Percentiles rank a stretch among this genome's conserved stretches.
These are phyloP conservation scores for Pangasius larnaudii DNA, from an alignment of 2,797 vertebrate genomes.

Conservation along the genomic window DNA sequence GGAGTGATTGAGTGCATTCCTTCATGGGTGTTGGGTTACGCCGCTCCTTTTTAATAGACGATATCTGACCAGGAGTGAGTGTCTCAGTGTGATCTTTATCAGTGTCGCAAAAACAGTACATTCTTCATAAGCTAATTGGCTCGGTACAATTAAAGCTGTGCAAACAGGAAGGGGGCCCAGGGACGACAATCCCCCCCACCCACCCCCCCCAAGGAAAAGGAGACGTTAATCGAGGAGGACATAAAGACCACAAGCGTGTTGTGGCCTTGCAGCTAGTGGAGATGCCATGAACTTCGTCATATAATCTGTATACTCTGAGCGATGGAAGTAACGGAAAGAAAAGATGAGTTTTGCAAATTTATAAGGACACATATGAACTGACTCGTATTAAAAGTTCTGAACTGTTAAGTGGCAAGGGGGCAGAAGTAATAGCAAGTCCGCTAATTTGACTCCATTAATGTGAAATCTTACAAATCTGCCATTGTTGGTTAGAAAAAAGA, in stretches of 20 bases:
- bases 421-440: no score
- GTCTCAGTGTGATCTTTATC: conserved; percentile 69
- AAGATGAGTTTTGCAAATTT: background rate
- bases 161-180: conserved; percentile 58
- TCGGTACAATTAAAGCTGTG: conserved; percentile 50
- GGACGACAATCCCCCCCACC: no score
- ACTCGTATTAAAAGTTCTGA: background rate
- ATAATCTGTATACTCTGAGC: background rate
- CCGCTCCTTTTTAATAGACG: conserved; percentile 73
- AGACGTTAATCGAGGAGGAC: conserved; percentile 46
- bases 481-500: background rate
- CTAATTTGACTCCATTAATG: no score
- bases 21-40: conserved; percentile 77
- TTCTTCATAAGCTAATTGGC: conserved; percentile 67
- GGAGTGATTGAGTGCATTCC: conserved; percentile 82
- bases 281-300: background rate
- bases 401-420: background rate
- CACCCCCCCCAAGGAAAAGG: conserved; percentile 26
- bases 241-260: conserved; percentile 18
- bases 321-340: background rate
- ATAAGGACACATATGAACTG: background rate
- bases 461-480: no score
- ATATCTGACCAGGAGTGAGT: conserved; percentile 66
- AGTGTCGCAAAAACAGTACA: conserved; percentile 56
- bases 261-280: conserved; percentile 16